A percentile compares a stretch with the other conserved stretches of the same genome.
Conservation (phyloP, 2,888 invertebrate species). For the Teleiodes luculella region DNA sequence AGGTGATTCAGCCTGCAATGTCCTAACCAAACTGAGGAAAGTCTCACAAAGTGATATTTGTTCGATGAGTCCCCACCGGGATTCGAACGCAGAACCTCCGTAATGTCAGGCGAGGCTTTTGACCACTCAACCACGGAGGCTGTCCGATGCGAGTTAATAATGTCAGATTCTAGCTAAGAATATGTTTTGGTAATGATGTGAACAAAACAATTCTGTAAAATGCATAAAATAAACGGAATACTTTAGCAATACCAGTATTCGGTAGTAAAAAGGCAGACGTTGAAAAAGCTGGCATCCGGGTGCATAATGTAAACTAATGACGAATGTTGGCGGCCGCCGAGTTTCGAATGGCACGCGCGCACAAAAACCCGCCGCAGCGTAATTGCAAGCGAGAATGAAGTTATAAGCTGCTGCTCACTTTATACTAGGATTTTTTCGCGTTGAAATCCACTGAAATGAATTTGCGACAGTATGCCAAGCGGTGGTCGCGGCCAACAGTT, state of each 20-base stretch:
- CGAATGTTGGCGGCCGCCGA: constrained; percentile 60
- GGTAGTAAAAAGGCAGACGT: constrained; percentile 59
- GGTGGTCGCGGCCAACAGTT: not conserved
- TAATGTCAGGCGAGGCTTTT: too few relatives aligned
- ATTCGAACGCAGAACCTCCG: too few relatives aligned
- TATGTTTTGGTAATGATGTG: not conserved
- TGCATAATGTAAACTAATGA: constrained; percentile 66
- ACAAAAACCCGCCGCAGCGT: constrained; percentile 52
- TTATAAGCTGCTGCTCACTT: constrained; percentile 45
- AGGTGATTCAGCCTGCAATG: too few relatives aligned
- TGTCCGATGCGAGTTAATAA: too few relatives aligned
- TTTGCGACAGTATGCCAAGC: constrained; percentile 8
- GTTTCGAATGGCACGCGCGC: constrained; percentile 41
- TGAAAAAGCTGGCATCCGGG: constrained; percentile 54
- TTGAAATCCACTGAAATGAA: constrained; percentile 13
- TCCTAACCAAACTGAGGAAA: too few relatives aligned
- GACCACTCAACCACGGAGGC: too few relatives aligned
- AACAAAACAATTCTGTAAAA: not conserved
- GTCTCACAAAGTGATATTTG: too few relatives aligned
- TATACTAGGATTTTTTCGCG: constrained; percentile 14
- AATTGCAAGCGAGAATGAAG: constrained; percentile 58
- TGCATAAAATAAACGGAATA: not conserved
- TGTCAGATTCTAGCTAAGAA: too few relatives aligned
- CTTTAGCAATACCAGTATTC: constrained; percentile 29
- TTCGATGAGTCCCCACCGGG: too few relatives aligned